Evolutionary conservation across 2,113 vertebrate species (phyloP).

Genomic region (Etheostoma cragini): DNA sequence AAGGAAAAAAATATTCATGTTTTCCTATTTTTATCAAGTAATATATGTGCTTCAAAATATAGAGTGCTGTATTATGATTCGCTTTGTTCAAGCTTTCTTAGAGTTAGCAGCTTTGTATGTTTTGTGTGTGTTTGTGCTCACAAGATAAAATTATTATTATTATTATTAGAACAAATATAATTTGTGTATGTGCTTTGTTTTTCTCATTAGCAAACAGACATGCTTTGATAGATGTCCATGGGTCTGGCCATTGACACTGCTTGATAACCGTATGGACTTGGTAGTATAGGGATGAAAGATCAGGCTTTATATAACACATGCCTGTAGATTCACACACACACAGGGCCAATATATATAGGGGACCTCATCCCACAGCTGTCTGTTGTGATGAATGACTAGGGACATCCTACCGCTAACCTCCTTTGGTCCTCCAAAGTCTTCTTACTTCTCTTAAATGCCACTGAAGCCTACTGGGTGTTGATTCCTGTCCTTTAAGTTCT

Average conservation of each 20-base stretch:
- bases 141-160: no score
- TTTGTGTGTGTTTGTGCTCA: conserved; percentile 30
- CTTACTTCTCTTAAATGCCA: background rate
- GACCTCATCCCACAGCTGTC: conserved; percentile 64
- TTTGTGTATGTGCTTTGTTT: conserved; percentile 19
- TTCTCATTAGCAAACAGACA: conserved; percentile 68
- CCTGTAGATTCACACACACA: conserved; percentile 47
- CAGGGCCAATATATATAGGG: conserved; percentile 35
- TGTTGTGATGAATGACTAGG: conserved; percentile 60
- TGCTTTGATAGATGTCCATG: conserved; percentile 62
- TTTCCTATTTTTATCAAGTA: conserved; percentile 21
- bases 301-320: conserved; percentile 62
- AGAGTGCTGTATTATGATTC: conserved; percentile 35
- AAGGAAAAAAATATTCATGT: conserved; percentile 35
- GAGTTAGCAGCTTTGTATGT: conserved; percentile 50
- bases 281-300: conserved; percentile 61
- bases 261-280: conserved; percentile 69
- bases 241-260: conserved; percentile 42
- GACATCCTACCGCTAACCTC: conserved; percentile 40
- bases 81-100: conserved; percentile 19
- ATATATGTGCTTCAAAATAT: conserved; percentile 23
- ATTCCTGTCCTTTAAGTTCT: background rate
- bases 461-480: background rate
- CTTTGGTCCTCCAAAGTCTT: conserved; percentile 18
- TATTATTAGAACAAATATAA: no score